Conservation (phyloP, 2,113 vertebrate species). For the Thryonomys swinderianus region DNA sequence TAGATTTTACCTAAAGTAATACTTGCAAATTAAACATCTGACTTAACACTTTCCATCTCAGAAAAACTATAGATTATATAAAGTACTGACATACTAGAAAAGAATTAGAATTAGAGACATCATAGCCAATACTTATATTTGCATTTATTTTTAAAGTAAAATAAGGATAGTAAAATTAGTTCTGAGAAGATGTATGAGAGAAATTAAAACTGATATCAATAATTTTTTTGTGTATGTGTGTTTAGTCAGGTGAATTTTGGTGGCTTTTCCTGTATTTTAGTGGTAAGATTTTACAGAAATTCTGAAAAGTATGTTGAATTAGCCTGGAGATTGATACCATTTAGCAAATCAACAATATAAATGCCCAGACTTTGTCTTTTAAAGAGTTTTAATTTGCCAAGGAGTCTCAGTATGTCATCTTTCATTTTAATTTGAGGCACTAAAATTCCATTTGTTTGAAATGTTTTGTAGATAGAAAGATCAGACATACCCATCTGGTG, state of each 20-base stretch:
- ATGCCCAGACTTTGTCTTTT: not conserved
- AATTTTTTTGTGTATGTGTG: too few species aligned
- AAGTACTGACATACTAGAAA: not conserved
- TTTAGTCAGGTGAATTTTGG: not conserved
- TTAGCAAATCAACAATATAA: not conserved
- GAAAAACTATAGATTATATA: not conserved
- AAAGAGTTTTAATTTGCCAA: slow-evolving; percentile 3
- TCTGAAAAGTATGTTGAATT: not conserved
- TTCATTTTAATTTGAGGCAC: not conserved
- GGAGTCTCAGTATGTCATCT: not conserved
- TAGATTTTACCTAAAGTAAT: not conserved
- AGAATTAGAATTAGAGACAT: slow-evolving; percentile 8
- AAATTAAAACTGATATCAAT: not conserved
- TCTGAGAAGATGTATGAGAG: not conserved
- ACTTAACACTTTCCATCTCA: not conserved
- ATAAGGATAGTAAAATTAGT: not conserved
- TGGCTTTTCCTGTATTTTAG: not conserved
- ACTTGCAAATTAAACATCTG: not conserved
- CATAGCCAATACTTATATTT: not conserved
- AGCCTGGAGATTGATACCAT: not conserved
- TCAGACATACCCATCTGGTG: not conserved
- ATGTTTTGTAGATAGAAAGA: not conserved
- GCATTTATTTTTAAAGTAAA: not conserved
- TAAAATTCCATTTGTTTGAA: not conserved
- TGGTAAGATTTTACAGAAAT: not conserved